phyloP scores from a whole-genome alignment of 2,113 vertebrate genomes.

The Sus scrofa region T2T-Sscrofa CM000814.6:126589001-126589500 shows the following conservation, averaged over 20 bases:
- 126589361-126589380: constrained; percentile 62
- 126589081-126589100: not conserved
- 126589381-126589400: constrained; percentile 48
- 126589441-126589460: not conserved
- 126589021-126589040: constrained; percentile 44
- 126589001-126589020: not conserved
- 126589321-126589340: not conserved
- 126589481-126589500: accelerated
- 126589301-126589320: not conserved
- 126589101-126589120: not conserved
- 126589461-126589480: not conserved
- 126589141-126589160: not conserved
- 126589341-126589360: constrained; percentile 78
- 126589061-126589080: not conserved
- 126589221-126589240: not conserved
- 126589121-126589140: not conserved
- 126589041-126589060: constrained; percentile 75
- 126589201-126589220: not conserved
- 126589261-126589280: accelerated
- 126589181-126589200: not conserved
- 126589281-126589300: not conserved
- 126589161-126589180: not conserved
- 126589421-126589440: constrained; percentile 59
- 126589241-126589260: not conserved
- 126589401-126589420: constrained; percentile 81